These are phyloP conservation scores for Orthosia gracilis DNA, from an alignment of 2,888 invertebrate genomes.

Conservation along the genomic window DNA sequence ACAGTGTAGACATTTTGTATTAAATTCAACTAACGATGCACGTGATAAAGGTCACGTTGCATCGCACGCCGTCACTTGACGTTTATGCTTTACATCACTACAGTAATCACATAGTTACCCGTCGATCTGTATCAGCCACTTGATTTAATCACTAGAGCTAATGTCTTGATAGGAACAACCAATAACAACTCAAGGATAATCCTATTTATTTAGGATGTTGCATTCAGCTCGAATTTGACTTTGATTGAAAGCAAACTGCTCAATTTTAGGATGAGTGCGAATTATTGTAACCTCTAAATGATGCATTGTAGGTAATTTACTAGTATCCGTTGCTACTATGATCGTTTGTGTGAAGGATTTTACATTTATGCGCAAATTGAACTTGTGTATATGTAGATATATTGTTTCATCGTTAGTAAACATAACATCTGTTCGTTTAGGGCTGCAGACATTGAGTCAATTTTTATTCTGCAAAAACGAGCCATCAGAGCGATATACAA, in stretches of 20 bases:
- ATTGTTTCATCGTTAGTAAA: slow-evolving; percentile 37
- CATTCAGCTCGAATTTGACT: slow-evolving; percentile 67
- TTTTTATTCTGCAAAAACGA: no score
- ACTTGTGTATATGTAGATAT: slow-evolving; percentile 35
- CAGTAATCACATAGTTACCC: slow-evolving; percentile 73
- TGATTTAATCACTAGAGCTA: slow-evolving; percentile 82
- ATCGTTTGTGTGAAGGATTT: slow-evolving; percentile 56
- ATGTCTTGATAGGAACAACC: slow-evolving; percentile 78
- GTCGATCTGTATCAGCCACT: slow-evolving; percentile 82
- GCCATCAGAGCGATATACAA: no score
- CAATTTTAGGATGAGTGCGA: slow-evolving; percentile 66
- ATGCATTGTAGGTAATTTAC: slow-evolving; percentile 51
- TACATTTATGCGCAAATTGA: slow-evolving; percentile 46
- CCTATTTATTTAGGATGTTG: slow-evolving; percentile 74
- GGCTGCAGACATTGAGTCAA: no score
- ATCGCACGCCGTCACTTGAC: slow-evolving; percentile 47
- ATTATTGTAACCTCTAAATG: slow-evolving; percentile 60
- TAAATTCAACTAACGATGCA: slow-evolving; percentile 56
- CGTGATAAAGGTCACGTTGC: slow-evolving; percentile 65
- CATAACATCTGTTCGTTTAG: slow-evolving; percentile 36
- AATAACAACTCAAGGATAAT: slow-evolving; percentile 83
- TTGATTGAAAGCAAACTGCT: slow-evolving; percentile 74
- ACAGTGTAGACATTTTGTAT: slow-evolving; percentile 60
- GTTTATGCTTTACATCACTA: slow-evolving; percentile 65
- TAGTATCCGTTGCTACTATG: slow-evolving; percentile 48